Evolutionary conservation across 2,888 invertebrate genomes (phyloP), one percentile per base, ranked within the genome.

Genomic region (Cataglyphis albicans): DNA sequence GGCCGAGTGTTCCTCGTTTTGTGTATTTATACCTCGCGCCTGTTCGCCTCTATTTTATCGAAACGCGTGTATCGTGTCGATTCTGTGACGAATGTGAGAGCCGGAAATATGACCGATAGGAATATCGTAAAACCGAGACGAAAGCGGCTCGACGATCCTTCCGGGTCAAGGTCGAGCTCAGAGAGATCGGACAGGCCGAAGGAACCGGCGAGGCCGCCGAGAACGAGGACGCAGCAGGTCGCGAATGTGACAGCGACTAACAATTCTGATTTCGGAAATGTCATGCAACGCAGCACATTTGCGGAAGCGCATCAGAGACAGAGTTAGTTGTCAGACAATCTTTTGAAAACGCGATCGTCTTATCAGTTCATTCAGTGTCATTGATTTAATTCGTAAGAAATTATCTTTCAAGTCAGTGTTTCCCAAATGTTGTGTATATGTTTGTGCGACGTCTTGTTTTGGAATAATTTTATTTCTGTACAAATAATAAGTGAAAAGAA

Each of bases 91-190:
- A 75, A 90, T 87, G 90, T 84, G 78, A 86, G 32, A 52, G 52
- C 4, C 67, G 48, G 18, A 73, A 84, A 32, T 68, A 93, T 93
- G 93, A 90, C 91, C 85, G 93, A 93, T 44, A 90, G 82, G 82
- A 88, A 87, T 70, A 89, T 87, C 84, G 55, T 72, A 41, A 78
- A 80, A 57, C 65, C 88, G 18, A 88, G 85, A 57, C 89, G 90
- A 72, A 92, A 89, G 64, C 85, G 86, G 65, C 75, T 61, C 35
- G 91, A 90, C 21, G 89, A 89, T 21, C 72, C 84, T 75, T 61
- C 74, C 38, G 70, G 25, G 70, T 61, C 78, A 81, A 87, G 85
- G 86, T 73, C 86, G 85, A 32, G 6, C 32, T 64, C 44, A 21
- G 78, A 70, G 52, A 86, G 68, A 83, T 85, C 84, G 84, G 65